Evolutionary conservation across 2,888 invertebrate genomes (phyloP).

Genomic region (Drosophila mayaguana): DNA sequence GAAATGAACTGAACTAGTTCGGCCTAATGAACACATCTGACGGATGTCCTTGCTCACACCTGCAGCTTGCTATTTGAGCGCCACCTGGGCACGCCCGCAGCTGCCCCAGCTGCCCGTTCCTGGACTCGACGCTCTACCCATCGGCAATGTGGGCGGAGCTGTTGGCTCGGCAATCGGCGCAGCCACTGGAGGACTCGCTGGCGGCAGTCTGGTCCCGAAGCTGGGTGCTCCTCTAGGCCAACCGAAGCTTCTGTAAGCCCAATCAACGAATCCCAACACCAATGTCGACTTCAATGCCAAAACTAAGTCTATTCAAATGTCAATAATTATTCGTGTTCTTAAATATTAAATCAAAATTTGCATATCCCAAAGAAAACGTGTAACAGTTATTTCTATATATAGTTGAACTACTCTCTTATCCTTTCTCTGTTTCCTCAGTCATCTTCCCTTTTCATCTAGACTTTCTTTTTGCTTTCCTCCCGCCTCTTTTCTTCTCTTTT

Average conservation of each 20-base stretch:
- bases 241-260: background rate
- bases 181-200: background rate
- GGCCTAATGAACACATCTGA: background rate
- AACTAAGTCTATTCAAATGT: background rate
- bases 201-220: background rate
- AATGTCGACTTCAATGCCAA: background rate
- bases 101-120: background rate
- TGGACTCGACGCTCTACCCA: background rate
- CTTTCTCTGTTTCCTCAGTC: too few species aligned
- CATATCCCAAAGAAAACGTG: background rate
- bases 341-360: conserved; percentile 2
- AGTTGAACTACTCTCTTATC: background rate
- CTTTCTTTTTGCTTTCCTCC: too few species aligned
- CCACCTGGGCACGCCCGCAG: conserved; percentile 38
- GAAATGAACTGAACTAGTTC: background rate
- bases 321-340: background rate
- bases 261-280: too few species aligned
- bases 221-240: background rate
- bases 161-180: background rate
- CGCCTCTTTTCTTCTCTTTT: background rate
- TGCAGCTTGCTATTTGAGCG: conserved; percentile 50
- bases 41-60: background rate
- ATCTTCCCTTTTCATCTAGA: background rate
- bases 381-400: background rate
- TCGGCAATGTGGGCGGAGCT: background rate